Base-by-base conservation (phyloP, 2,797 vertebrate species). In the Threskiornis aethiopicus region DNA sequence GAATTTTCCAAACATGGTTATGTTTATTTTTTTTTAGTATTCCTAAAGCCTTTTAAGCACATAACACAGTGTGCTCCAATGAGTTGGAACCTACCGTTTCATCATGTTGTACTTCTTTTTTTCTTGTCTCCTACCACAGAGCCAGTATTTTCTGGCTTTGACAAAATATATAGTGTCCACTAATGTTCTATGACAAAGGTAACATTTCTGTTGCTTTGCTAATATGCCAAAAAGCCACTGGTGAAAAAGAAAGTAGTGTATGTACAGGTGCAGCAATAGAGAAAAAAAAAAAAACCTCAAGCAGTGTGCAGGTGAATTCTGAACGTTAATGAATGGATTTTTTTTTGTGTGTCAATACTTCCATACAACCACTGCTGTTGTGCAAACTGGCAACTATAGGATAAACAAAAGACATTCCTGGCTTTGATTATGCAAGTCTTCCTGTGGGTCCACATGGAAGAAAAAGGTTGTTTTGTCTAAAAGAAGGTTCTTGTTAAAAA, bases 161-260 rank as follows among this genome's bases (percentile, higher is more conserved):
- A 90, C 28, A 95, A 93, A 95, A 88, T 41, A 67, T 39, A 76
- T 11, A 44, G 20, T 39, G 73, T 88, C 72, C 77, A 73, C 44
- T 76, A 20, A 77, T 84, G 93, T 93, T 93, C 62, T 86, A 3
- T 87, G 44, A 82, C 77, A 91, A 90, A 88, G 42, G n/a, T 59
- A 91, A 82, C 18, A 87, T 91, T 96, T 92, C 73, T 41, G 52
- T 66, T 91, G 59, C 31, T 84, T 87, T 90, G 31, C 13, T 73
- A 62, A 37, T 52, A 37, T 82, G 91, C 91, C 90, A 95, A 90
- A 96, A 96, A 91, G 14, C 51, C 51, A 82, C 17, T 16, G 21
- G 44, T 90, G 51, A 81, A 79, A 95, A 92, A 83, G 29, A 81
- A 94, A 62, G 33, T 49, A 64, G 29, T 47, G 28, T 75, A 59